These are phyloP conservation scores for Lepus townsendii DNA, from an alignment of 2,797 vertebrate genomes.

Conservation along the genomic window DNA sequence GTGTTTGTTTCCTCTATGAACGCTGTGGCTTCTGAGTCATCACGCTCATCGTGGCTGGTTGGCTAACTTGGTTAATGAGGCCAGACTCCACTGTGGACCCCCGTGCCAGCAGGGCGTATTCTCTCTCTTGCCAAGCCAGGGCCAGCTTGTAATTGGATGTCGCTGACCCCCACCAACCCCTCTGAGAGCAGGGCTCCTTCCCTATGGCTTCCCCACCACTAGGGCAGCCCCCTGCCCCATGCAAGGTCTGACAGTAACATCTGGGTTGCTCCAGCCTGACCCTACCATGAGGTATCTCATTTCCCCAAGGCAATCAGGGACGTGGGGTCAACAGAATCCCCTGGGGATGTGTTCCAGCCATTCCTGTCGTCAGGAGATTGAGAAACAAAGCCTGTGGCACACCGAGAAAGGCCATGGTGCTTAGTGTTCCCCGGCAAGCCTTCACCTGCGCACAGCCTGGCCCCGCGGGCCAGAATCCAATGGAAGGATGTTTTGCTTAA, in stretches of 20 bases:
- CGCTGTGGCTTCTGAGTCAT: background rate
- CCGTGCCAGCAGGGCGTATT: background rate
- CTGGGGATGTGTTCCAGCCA: background rate
- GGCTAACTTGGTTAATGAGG: background rate
- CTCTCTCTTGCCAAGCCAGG: background rate
- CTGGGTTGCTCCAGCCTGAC: background rate
- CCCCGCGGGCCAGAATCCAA: background rate
- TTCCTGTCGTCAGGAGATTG: background rate
- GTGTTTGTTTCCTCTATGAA: background rate
- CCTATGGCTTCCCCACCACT: background rate
- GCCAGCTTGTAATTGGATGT: background rate
- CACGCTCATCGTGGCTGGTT: background rate
- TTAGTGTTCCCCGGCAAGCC: background rate
- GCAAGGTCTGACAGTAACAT: background rate
- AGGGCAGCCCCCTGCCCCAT: background rate
- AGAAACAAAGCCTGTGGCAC: slow-evolving; percentile 46
- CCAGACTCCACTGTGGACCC: background rate
- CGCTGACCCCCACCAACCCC: background rate
- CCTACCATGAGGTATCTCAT: background rate
- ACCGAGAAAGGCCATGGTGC: background rate
- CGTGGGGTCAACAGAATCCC: background rate
- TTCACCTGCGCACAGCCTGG: background rate
- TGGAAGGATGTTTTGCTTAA: background rate
- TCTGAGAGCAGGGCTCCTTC: background rate
- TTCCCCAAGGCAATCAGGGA: accelerated